Evolutionary conservation across 2,888 invertebrate genomes (phyloP).

Genomic region (Agrilus mali): DNA sequence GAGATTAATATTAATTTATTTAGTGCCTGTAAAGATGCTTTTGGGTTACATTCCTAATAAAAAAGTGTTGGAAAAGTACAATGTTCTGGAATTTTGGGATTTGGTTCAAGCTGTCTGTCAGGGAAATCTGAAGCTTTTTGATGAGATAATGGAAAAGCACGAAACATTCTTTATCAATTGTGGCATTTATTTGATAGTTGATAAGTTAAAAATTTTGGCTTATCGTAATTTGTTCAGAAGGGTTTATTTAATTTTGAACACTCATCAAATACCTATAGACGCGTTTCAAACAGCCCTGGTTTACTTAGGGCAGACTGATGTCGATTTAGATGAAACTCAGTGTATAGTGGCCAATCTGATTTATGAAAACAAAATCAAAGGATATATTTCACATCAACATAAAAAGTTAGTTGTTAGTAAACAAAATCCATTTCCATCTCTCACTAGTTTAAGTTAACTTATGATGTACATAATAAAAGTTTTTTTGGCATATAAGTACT

Average conservation of each 20-base stretch:
- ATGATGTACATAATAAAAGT: background rate
- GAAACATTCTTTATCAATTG: conserved; percentile 89
- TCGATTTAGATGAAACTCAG: conserved; percentile 88
- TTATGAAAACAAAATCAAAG: conserved; percentile 93
- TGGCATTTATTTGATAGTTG: conserved; percentile 95
- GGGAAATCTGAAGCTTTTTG: conserved; percentile 76
- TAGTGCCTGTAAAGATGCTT: conserved; percentile 95
- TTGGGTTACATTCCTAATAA: conserved; percentile 88
- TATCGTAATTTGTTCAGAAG: conserved; percentile 94
- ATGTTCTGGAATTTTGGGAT: conserved; percentile 82
- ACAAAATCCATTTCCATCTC: conserved; percentile 85
- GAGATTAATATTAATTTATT: conserved; percentile 81
- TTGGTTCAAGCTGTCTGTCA: conserved; percentile 78
- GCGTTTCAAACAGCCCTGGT: conserved; percentile 73
- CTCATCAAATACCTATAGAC: conserved; percentile 80
- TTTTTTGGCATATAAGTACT: conserved; percentile 3
- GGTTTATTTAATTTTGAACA: conserved; percentile 63
- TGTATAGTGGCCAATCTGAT: conserved; percentile 96
- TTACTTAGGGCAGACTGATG: conserved; percentile 69
- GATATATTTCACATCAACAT: conserved; percentile 95
- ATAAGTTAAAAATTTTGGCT: conserved; percentile 89
- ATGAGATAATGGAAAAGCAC: conserved; percentile 71
- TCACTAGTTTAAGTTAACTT: conserved; percentile 46
- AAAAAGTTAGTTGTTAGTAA: conserved; percentile 96
- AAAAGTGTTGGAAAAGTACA: conserved; percentile 72